These are phyloP conservation scores for Penaeus vannamei DNA, from an alignment of 1,140 invertebrate species.

Conservation along the genomic window DNA sequence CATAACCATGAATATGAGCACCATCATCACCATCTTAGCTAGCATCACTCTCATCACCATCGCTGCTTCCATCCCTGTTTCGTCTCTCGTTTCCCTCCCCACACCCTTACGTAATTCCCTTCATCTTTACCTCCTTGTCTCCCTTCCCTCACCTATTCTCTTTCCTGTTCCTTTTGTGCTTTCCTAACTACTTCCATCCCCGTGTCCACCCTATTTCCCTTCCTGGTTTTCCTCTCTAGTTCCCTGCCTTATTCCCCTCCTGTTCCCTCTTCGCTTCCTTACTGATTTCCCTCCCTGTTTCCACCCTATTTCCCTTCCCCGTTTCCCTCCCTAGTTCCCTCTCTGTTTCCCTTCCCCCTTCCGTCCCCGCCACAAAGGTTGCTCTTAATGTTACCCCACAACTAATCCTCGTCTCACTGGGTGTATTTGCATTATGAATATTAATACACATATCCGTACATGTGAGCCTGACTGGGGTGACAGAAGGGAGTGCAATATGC, in stretches of 20 bases:
- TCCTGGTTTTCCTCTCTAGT: not conserved
- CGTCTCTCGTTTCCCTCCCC: too few species aligned
- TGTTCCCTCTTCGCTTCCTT: not conserved
- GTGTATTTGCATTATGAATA: constrained; percentile 32
- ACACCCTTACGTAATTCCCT: too few species aligned
- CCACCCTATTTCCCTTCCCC: not conserved
- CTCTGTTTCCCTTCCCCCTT: not conserved
- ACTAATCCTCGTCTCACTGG: too few species aligned
- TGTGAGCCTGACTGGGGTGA: constrained; percentile 19
- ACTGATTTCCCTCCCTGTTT: not conserved
- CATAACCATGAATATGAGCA: too few species aligned
- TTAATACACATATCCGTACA: constrained; percentile 18
- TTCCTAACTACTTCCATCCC: too few species aligned
- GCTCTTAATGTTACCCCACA: too few species aligned
- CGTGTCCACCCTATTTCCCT: not conserved
- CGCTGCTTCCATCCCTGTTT: too few species aligned
- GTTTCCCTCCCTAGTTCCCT: not conserved
- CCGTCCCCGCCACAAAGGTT: not conserved
- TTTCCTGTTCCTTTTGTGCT: too few species aligned
- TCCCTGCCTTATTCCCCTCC: not conserved
- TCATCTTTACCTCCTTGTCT: not conserved
- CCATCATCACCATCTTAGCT: too few species aligned
- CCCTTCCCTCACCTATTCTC: too few species aligned
- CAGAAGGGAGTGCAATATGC: not conserved
- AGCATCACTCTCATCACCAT: too few species aligned